Base-by-base conservation (phyloP, 2,888 invertebrate species). In the Clitarchus hookeri region DNA sequence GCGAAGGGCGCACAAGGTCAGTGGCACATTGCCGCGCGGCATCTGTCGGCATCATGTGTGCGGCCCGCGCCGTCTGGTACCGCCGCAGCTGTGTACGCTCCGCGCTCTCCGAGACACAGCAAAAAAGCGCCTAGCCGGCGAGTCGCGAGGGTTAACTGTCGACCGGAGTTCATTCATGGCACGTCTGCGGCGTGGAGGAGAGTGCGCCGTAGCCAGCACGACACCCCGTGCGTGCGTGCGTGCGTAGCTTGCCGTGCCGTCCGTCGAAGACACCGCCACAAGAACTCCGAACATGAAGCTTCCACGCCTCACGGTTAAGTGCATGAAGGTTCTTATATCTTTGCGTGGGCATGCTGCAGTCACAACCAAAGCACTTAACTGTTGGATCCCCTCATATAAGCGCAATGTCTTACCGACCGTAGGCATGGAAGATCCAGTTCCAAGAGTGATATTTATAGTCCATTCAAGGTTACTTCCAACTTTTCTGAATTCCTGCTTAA, bases 1-100 rank as follows among this genome's bases (percentile, higher is more conserved):
- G 65, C 65, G 65, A 19, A 65, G 65, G 65, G n/a, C 65, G 65
- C 65, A 65, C 65, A 65, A 65, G 65, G 65, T 65, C 65, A 65
- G 65, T 65, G 65, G 65, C 65, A 65, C 65, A 65, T 65, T 9
- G 65, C 23, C 65, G 8, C 53, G 53, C 65, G 65, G 65, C 65
- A 65, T 65, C 65, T 65, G 65, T 23, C 1, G 65, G n/a, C 65
- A 65, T 3, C n/a, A 65, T 65, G 65, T 65, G 65, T 16, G 65
- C 19, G 23, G 65, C 23, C 23, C 23, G 65, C 2, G 53, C 19
- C 53, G 53, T 65, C 65, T 65, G 65, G 19, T n/a, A 23, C 65
- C 65, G 65, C 8, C 65, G 0, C 65, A 12, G 65, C 65, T 65
- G 65, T 65, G 23, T n/a, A 65, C 16, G 65, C 16, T 65, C 65